phyloP scores from a whole-genome alignment of 2,888 invertebrate species.

The Hylaea fasciaria region DNA sequence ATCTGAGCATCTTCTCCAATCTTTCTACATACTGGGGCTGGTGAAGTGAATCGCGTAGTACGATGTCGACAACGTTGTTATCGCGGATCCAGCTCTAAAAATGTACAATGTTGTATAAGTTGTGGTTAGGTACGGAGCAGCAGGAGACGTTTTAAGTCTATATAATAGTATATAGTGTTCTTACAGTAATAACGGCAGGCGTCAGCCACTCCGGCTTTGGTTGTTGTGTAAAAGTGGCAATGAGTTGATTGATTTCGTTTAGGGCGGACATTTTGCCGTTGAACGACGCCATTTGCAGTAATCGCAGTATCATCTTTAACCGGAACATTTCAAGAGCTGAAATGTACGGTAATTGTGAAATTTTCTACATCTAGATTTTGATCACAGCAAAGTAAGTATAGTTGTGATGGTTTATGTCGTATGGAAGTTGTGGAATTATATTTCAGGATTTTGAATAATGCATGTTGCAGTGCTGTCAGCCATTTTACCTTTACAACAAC shows the following conservation, averaged over 20 bases:
- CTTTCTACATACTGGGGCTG: conserved; percentile 99
- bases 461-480: not conserved
- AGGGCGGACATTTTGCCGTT: conserved; percentile 99
- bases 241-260: conserved; percentile 99
- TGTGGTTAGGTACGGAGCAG: no score
- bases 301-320: conserved; percentile 96
- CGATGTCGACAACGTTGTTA: conserved; percentile 97
- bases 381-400: not conserved
- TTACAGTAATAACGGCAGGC: conserved; percentile 96
- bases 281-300: conserved; percentile 98
- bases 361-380: not conserved
- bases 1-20: conserved; percentile 97
- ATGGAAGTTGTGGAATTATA: not conserved
- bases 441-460: not conserved
- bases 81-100: conserved; percentile 97
- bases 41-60: conserved; percentile 97
- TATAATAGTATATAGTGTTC: no score
- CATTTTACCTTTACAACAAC: not conserved
- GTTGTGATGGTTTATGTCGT: not conserved
- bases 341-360: conserved; percentile 15
- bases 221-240: conserved; percentile 95
- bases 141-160: no score
- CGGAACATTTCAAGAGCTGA: conserved; percentile 95
- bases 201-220: conserved; percentile 97
- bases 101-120: conserved; percentile 18